Conservation (phyloP, 2,888 invertebrate species). For the Vanessa cardui region DNA sequence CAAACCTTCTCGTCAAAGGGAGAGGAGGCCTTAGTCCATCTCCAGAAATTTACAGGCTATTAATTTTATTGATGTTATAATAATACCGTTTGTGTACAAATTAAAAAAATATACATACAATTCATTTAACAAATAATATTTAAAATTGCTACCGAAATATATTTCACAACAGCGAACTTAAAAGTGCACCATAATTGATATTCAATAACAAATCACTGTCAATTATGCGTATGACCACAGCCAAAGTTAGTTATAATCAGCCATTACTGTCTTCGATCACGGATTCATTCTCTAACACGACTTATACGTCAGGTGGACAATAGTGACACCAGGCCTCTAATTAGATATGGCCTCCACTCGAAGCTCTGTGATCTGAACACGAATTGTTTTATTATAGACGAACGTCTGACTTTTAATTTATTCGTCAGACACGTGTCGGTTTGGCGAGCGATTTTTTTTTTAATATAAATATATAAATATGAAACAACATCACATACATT, state of each 20-base stretch:
- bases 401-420: slow-evolving; percentile 28
- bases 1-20: no score
- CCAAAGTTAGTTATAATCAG: slow-evolving; percentile 62
- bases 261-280: slow-evolving; percentile 62
- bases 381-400: slow-evolving; percentile 71
- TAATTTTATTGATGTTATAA: no score
- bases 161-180: slow-evolving; percentile 32
- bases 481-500: no score
- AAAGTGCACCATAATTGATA: slow-evolving; percentile 44
- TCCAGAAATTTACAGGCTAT: no score
- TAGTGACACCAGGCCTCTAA: slow-evolving; percentile 58
- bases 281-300: slow-evolving; percentile 60
- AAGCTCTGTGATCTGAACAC: slow-evolving; percentile 62
- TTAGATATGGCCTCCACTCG: slow-evolving; percentile 71
- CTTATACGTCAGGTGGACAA: slow-evolving; percentile 57
- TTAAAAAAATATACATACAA: no score
- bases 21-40: no score
- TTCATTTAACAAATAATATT: no score
- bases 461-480: no score
- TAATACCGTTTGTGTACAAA: no score
- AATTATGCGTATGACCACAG: slow-evolving; percentile 46
- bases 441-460: slow-evolving; percentile 7
- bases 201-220: slow-evolving; percentile 59
- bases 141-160: not conserved
- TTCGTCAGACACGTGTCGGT: slow-evolving; percentile 25